Percentiles rank a stretch among this genome's conserved stretches.
phyloP scores from a whole-genome alignment of 2,113 vertebrate genomes.

The Tricholaema leucomelas region DNA sequence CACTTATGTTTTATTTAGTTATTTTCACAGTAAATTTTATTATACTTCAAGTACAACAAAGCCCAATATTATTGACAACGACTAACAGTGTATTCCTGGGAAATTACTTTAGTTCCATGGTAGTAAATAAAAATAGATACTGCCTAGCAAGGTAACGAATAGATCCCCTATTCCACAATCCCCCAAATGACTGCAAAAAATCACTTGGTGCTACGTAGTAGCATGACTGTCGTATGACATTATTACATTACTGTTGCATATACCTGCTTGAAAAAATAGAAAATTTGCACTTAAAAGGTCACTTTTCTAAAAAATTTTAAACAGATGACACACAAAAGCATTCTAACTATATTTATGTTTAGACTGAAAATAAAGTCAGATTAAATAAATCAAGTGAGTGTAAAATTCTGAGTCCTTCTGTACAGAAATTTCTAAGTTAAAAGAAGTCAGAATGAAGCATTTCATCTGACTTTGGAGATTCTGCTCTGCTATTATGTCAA shows the following conservation, averaged over 20 bases:
- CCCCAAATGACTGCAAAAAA: background rate
- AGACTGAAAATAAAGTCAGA: background rate
- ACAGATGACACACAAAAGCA: background rate
- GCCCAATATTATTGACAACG: background rate
- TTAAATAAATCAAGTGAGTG: background rate
- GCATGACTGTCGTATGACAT: background rate
- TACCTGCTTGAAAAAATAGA: background rate
- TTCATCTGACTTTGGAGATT: background rate
- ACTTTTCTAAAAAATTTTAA: background rate
- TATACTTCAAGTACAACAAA: background rate
- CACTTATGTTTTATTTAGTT: background rate
- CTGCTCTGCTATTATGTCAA: background rate
- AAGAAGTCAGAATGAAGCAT: background rate
- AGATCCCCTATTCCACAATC: background rate
- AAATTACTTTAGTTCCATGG: background rate
- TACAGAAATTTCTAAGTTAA: background rate
- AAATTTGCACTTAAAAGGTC: background rate
- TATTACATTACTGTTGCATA: background rate
- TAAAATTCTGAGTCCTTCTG: background rate
- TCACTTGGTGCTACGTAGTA: fast-evolving
- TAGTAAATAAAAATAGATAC: background rate
- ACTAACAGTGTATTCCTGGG: background rate
- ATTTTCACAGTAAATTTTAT: background rate
- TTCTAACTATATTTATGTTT: background rate
- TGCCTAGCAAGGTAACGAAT: background rate